These are phyloP conservation scores for Eudemis profundana DNA, from an alignment of 2,888 invertebrate genomes.

Conservation along the genomic window DNA sequence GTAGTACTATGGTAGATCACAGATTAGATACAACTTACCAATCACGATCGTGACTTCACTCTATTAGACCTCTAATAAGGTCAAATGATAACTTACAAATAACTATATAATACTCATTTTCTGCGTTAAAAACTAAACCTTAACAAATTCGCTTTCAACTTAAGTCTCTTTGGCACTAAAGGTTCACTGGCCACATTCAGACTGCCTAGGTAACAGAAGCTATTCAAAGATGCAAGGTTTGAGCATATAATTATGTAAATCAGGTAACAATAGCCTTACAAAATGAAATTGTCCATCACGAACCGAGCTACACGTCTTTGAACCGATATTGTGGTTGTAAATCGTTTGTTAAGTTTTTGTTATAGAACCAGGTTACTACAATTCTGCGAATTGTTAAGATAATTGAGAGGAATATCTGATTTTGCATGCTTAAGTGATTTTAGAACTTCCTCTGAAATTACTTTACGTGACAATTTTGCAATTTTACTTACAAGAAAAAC, in stretches of 20 bases:
- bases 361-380: not conserved
- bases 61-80: too few relatives aligned
- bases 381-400: not conserved
- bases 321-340: slow-evolving; percentile 8
- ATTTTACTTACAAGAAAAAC: too few relatives aligned
- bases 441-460: too few relatives aligned
- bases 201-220: slow-evolving; percentile 24
- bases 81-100: too few relatives aligned
- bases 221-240: slow-evolving; percentile 32
- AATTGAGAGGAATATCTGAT: slow-evolving; percentile 1
- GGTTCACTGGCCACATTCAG: slow-evolving; percentile 11
- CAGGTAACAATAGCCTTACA: slow-evolving; percentile 33
- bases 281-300: slow-evolving; percentile 43
- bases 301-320: slow-evolving; percentile 25
- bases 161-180: slow-evolving; percentile 15
- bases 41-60: too few relatives aligned
- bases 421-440: not conserved
- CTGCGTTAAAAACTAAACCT: not conserved
- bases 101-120: too few relatives aligned
- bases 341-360: slow-evolving; percentile 32
- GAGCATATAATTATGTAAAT: slow-evolving; percentile 43
- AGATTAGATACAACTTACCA: too few relatives aligned
- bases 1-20: too few relatives aligned
- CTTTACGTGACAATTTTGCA: too few relatives aligned
- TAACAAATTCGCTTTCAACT: not conserved